These are phyloP conservation scores for Asteroscopus sphinx DNA, from an alignment of 2,888 invertebrate species.

Conservation along the genomic window DNA sequence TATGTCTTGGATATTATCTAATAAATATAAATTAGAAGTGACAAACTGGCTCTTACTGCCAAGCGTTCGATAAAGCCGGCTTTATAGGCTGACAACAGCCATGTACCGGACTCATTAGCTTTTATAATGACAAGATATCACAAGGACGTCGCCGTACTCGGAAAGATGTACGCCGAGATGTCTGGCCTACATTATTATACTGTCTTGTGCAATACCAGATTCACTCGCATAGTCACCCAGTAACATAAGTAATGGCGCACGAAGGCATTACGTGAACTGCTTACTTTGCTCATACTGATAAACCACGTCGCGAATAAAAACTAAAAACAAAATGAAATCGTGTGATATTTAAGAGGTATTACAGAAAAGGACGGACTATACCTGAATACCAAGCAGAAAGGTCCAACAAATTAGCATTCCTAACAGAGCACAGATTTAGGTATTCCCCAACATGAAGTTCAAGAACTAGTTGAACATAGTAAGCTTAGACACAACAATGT, in stretches of 20 bases:
- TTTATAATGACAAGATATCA: conserved; percentile 62
- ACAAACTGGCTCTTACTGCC: conserved; percentile 7
- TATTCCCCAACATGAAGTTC: conserved; percentile 49
- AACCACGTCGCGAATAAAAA: conserved; percentile 31
- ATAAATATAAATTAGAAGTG: conserved; percentile 17
- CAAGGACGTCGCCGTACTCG: conserved; percentile 46
- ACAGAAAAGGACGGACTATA: conserved; percentile 27
- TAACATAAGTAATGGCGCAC: conserved; percentile 26
- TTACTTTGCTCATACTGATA: conserved; percentile 27
- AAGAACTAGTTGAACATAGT: conserved; percentile 26
- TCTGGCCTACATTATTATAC: conserved; percentile 69
- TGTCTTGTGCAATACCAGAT: conserved; percentile 60
- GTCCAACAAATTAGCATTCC: conserved; percentile 39
- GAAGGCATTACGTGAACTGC: conserved; percentile 38
- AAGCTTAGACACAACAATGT: neutral
- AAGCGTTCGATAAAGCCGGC: conserved; percentile 11
- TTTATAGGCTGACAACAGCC: conserved; percentile 19
- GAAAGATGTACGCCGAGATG: conserved; percentile 65
- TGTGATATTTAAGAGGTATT: conserved; percentile 45
- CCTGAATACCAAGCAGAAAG: conserved; percentile 38
- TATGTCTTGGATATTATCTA: neutral
- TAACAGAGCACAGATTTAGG: conserved; percentile 24
- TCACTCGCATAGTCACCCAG: conserved; percentile 37
- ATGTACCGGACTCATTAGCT: conserved; percentile 56
- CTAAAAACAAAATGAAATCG: conserved; percentile 38